phyloP scores from a whole-genome alignment of 2,113 vertebrate species.

The Glareola pratincola region DNA sequence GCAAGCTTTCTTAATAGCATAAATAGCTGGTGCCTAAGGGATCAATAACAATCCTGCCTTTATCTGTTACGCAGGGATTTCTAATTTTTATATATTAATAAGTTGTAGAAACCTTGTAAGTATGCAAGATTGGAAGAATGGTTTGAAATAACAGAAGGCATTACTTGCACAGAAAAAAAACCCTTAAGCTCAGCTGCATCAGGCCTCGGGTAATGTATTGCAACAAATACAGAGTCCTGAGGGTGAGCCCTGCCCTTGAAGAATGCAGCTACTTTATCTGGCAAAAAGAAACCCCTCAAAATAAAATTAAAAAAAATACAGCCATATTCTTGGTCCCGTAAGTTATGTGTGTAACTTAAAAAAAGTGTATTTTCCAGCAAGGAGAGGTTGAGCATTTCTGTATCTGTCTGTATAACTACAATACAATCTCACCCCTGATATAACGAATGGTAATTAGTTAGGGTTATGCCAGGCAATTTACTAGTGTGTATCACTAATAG shows the following conservation, averaged over 20 bases:
- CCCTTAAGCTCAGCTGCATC: background rate
- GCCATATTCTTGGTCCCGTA: background rate
- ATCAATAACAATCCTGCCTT: background rate
- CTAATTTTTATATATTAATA: background rate
- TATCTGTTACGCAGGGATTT: background rate
- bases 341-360: background rate
- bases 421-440: background rate
- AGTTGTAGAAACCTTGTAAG: background rate
- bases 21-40: background rate
- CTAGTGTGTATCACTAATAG: background rate
- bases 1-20: background rate
- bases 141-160: background rate
- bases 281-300: background rate
- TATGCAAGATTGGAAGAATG: background rate
- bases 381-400: background rate
- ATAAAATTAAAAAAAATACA: too few species aligned
- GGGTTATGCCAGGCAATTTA: background rate
- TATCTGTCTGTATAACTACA: background rate
- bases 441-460: background rate
- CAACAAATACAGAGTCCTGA: background rate
- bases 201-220: background rate
- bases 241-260: background rate
- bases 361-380: background rate
- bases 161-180: background rate
- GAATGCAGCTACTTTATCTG: background rate